phyloP scores from a whole-genome alignment of 1,140 invertebrate genomes.

The Rhopalosiphum padi region DNA sequence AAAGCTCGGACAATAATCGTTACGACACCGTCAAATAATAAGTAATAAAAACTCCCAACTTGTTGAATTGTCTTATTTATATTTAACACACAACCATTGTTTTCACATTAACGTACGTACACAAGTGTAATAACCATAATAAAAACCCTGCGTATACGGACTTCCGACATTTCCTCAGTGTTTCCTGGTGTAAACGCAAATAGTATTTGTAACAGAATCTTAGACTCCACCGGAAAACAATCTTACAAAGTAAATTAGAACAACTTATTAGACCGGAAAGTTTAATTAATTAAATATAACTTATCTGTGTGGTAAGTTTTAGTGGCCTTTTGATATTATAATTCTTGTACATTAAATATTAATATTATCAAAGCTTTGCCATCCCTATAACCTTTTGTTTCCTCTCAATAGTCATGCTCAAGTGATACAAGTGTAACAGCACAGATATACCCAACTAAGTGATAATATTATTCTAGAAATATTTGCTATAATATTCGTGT shows the following conservation, averaged over 20 bases:
- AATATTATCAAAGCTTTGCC: background rate
- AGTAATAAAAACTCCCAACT: slow-evolving; percentile 31
- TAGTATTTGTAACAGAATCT: background rate
- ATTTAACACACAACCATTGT: background rate
- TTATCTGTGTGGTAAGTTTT: slow-evolving; percentile 24
- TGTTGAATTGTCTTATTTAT: slow-evolving; percentile 34
- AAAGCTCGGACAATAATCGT: slow-evolving; percentile 51
- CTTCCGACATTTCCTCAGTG: slow-evolving; percentile 5
- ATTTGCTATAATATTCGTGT: background rate
- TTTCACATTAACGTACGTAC: background rate
- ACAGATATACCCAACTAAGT: background rate
- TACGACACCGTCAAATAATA: slow-evolving; percentile 32
- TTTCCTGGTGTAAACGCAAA: background rate
- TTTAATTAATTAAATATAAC: slow-evolving; percentile 39
- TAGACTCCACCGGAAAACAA: background rate
- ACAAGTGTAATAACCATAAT: background rate
- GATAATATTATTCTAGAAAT: background rate
- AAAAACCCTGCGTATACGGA: slow-evolving; percentile 3
- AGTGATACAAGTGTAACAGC: background rate
- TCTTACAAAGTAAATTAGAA: slow-evolving; percentile 42
- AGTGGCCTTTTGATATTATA: slow-evolving; percentile 20
- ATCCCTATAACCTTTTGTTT: background rate
- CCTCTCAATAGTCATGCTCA: background rate
- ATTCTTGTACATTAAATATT: slow-evolving; percentile 5
- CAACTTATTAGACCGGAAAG: slow-evolving; percentile 37